These are phyloP conservation scores for Sphaerophoria taeniata DNA, from an alignment of 2,888 invertebrate species.

Conservation along the genomic window DNA sequence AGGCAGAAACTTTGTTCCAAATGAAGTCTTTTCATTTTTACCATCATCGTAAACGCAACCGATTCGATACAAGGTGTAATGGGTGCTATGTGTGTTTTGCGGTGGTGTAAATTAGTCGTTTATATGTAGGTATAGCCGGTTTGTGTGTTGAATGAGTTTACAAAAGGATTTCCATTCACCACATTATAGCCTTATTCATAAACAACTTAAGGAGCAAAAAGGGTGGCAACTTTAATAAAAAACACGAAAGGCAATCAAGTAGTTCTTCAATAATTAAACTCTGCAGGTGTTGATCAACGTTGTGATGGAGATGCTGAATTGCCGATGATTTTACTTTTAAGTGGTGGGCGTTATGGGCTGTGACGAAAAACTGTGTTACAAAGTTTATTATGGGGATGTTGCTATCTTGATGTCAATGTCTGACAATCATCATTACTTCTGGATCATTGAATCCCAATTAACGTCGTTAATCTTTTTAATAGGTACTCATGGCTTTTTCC, in stretches of 20 bases:
- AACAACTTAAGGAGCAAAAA: conserved; percentile 63
- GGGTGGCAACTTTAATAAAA: conserved; percentile 73
- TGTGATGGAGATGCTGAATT: conserved; percentile 1
- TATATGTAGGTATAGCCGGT: conserved; percentile 41
- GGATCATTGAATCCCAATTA: conserved; percentile 73
- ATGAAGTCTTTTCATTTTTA: conserved; percentile 29
- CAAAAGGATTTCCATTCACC: conserved; percentile 69
- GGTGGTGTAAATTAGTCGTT: conserved; percentile 72
- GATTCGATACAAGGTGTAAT: neutral
- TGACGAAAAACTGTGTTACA: conserved; percentile 16
- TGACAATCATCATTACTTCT: conserved; percentile 59
- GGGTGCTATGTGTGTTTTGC: conserved; percentile 39
- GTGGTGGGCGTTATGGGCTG: neutral
- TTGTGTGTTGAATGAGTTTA: conserved; percentile 37
- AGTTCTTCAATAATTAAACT: conserved; percentile 69
- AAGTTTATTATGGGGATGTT: conserved; percentile 8
- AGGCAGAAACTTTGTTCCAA: conserved; percentile 57
- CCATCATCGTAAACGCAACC: neutral
- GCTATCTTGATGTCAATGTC: conserved; percentile 40
- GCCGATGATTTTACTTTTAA: neutral
- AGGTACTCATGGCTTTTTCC: conserved; percentile 60
- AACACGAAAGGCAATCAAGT: conserved; percentile 73
- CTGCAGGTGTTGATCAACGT: conserved; percentile 64
- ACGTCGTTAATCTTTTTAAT: conserved; percentile 72
- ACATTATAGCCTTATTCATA: conserved; percentile 74